These are phyloP conservation scores for Aphidius ervi DNA, from an alignment of 1,140 invertebrate species.

Conservation along the genomic window DNA sequence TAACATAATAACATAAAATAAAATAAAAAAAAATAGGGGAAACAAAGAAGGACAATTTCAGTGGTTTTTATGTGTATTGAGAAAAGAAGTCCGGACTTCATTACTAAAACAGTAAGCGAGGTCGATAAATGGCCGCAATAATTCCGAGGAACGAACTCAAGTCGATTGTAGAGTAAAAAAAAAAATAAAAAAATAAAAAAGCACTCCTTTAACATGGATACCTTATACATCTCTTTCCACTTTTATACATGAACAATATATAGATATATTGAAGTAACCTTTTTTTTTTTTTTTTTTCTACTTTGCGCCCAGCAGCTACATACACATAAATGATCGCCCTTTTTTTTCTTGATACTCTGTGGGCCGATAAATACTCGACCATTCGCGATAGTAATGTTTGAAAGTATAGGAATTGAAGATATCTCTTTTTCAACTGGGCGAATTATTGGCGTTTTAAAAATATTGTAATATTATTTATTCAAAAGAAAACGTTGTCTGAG, in stretches of 20 bases:
- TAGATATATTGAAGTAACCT: background rate
- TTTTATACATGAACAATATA: background rate
- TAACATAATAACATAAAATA: too few species aligned
- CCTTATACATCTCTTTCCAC: background rate
- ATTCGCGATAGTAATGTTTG: conserved; percentile 26
- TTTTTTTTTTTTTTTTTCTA: background rate
- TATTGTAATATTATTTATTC: conserved; percentile 55
- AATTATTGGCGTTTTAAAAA: conserved; percentile 56
- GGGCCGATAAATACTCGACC: conserved; percentile 53
- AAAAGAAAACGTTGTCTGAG: conserved; percentile 37
- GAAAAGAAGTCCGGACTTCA: conserved; percentile 28
- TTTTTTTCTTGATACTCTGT: conserved; percentile 47
- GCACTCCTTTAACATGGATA: conserved; percentile 8
- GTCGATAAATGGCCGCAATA: conserved; percentile 42
- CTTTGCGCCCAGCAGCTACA: background rate
- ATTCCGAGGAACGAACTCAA: conserved; percentile 25
- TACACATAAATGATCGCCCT: conserved; percentile 45
- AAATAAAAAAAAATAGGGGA: too few species aligned
- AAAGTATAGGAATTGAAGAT: conserved; percentile 29
- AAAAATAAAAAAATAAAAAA: conserved; percentile 15
- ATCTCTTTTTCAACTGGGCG: conserved; percentile 32
- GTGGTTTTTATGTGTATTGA: conserved; percentile 11
- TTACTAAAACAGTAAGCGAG: conserved; percentile 40
- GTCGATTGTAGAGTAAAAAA: conserved; percentile 41
- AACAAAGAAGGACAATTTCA: background rate